These are phyloP conservation scores for Furcifer pardalis DNA, from an alignment of 2,797 vertebrate species.

Conservation along the genomic window DNA sequence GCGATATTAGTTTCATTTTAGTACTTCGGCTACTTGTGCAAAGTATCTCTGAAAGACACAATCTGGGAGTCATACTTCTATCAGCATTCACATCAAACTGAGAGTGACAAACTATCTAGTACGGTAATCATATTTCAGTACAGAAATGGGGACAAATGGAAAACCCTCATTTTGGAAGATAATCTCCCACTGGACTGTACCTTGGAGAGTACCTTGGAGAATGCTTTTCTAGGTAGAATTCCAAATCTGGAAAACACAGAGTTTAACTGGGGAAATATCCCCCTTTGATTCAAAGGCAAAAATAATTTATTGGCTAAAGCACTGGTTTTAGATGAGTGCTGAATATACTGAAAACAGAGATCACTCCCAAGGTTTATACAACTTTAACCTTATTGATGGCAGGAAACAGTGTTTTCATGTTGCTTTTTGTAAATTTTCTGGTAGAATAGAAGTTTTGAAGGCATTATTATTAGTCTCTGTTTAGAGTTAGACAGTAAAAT, in stretches of 20 bases:
- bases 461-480: background rate
- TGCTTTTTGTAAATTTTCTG: background rate
- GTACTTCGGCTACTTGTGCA: background rate
- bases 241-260: background rate
- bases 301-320: background rate
- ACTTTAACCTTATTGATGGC: background rate
- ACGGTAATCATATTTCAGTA: background rate
- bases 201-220: no score
- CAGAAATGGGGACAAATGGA: rapidly evolving
- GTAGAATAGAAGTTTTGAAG: background rate
- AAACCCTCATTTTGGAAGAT: background rate
- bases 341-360: background rate
- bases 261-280: background rate
- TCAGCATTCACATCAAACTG: background rate
- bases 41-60: background rate
- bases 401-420: background rate
- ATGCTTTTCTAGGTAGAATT: background rate
- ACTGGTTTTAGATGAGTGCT: background rate
- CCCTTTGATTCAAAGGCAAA: background rate
- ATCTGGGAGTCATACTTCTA: background rate
- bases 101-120: background rate
- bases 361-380: no score
- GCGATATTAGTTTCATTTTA: conserved; percentile 50
- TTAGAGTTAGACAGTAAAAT: background rate
- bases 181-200: rapidly evolving